phyloP scores from a whole-genome alignment of 1,140 invertebrate species.

The Thalassaphorura encarpata region DNA sequence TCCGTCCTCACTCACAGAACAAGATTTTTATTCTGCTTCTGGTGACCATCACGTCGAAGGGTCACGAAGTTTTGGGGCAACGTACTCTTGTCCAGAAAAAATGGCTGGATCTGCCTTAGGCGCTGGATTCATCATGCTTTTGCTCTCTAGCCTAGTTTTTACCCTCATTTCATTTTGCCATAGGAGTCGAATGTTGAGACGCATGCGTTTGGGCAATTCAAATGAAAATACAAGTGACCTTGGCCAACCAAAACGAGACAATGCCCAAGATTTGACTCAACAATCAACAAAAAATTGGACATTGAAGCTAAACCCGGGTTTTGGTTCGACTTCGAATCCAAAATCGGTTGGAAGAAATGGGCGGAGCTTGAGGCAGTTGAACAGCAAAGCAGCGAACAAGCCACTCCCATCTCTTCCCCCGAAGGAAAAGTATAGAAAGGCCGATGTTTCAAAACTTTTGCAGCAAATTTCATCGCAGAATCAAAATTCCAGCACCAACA shows the following conservation, averaged over 20 bases:
- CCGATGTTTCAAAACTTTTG: not conserved
- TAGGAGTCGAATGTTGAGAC: too few relatives aligned
- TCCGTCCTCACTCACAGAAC: constrained; percentile 15
- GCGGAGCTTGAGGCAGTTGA: too few relatives aligned
- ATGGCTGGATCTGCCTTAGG: constrained; percentile 19
- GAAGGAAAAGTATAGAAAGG: not conserved
- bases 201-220: too few relatives aligned
- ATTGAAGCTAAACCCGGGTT: not conserved
- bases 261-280: too few relatives aligned
- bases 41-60: too few relatives aligned
- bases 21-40: constrained; percentile 14
- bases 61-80: not conserved
- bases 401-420: not conserved
- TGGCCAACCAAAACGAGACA: too few relatives aligned
- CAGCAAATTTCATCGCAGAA: not conserved
- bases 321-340: too few relatives aligned
- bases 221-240: too few relatives aligned
- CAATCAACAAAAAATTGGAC: not conserved
- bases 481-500: not conserved
- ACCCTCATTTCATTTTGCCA: constrained; percentile 6
- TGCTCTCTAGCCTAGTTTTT: constrained; percentile 13
- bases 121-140: constrained; percentile 9
- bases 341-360: not conserved
- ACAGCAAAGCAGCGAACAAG: not conserved
- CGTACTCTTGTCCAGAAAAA: constrained; percentile 20